Percentiles rank a stretch among this genome's conserved stretches.
These are phyloP conservation scores for Elegia similella DNA, from an alignment of 2,888 invertebrate genomes.

Conservation along the genomic window DNA sequence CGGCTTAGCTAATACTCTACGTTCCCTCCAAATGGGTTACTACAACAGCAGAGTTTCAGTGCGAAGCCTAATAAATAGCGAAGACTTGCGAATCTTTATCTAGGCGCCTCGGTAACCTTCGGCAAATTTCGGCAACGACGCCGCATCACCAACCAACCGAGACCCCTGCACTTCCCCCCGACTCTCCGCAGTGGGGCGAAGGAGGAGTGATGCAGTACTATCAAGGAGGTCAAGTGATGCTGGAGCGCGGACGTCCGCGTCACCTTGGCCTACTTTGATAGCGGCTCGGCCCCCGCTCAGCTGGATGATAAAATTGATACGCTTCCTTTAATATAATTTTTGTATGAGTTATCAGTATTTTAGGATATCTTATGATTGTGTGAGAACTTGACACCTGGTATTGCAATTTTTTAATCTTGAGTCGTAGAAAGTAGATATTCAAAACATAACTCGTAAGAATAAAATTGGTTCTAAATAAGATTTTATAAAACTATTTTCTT, in stretches of 20 bases:
- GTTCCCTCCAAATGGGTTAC: too few species aligned
- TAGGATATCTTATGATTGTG: not conserved
- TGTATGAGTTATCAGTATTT: constrained; percentile 18
- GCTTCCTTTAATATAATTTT: constrained; percentile 56
- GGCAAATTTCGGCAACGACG: constrained; percentile 51
- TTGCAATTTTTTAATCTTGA: too few species aligned
- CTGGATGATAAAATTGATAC: constrained; percentile 49
- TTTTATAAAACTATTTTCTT: too few species aligned
- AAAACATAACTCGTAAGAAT: too few species aligned
- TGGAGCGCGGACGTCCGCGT: constrained; percentile 42
- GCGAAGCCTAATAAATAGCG: constrained; percentile 18
- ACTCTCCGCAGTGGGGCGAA: constrained; percentile 20
- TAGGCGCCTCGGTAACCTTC: constrained; percentile 43
- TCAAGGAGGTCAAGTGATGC: constrained; percentile 45
- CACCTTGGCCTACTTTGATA: constrained; percentile 73
- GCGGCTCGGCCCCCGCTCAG: constrained; percentile 38
- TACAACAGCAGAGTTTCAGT: constrained; percentile 4
- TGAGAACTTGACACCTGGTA: not conserved
- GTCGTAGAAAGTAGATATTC: too few species aligned
- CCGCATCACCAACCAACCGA: constrained; percentile 35
- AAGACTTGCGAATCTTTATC: constrained; percentile 22
- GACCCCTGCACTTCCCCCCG: constrained; percentile 40
- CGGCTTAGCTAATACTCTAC: too few species aligned
- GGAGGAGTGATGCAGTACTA: constrained; percentile 37
- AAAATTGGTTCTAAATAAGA: too few species aligned